Percentiles rank a stretch among this genome's conserved stretches.
These are phyloP conservation scores for Nansenia antarctica DNA, from an alignment of 2,113 vertebrate species.

Conservation along the genomic window DNA sequence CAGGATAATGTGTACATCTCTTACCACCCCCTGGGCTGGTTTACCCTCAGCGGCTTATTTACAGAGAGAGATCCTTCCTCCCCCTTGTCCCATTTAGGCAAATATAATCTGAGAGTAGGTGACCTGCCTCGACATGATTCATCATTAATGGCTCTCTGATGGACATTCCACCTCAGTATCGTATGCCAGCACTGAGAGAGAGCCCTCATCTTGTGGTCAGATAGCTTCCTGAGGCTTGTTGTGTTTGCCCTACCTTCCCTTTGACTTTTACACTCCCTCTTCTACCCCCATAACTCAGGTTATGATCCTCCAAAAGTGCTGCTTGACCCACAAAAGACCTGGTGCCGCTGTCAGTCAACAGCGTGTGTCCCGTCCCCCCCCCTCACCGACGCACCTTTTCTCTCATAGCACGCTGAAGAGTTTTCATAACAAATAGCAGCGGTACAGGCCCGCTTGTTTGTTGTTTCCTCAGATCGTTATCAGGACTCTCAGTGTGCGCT, in stretches of 20 bases:
- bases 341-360: slow-evolving; percentile 1
- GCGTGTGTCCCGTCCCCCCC: no score
- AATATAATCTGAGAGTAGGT: slow-evolving; percentile 38
- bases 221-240: background rate
- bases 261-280: background rate
- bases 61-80: background rate
- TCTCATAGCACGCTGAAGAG: background rate
- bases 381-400: background rate
- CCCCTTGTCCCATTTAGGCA: background rate
- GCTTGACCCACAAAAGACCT: slow-evolving; percentile 10
- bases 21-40: no score
- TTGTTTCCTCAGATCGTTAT: slow-evolving; percentile 7
- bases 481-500: background rate
- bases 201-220: slow-evolving; percentile 3
- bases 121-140: slow-evolving; percentile 41
- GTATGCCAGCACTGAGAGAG: slow-evolving; percentile 27
- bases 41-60: no score
- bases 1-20: background rate
- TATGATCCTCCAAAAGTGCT: background rate
- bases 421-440: slow-evolving; percentile 16
- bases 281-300: background rate
- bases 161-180: slow-evolving; percentile 38
- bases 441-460: background rate
- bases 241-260: background rate
- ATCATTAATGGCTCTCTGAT: slow-evolving; percentile 47